Conservation (phyloP, 1,140 invertebrate species). For the Camponotus pennsylvanicus region DNA sequence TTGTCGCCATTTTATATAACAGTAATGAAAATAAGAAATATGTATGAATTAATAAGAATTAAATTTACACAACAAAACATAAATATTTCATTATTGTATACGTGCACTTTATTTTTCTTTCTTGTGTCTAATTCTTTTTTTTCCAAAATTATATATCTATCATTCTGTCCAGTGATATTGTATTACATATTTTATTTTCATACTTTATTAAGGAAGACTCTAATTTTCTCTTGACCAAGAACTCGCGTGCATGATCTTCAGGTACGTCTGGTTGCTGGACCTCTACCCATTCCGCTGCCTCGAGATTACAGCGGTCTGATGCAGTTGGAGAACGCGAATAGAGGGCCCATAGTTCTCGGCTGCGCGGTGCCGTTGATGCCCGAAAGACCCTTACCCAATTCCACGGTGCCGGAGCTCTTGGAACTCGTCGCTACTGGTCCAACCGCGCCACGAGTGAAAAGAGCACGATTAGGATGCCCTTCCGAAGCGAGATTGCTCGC, state of each 20-base stretch:
- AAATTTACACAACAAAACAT: not conserved
- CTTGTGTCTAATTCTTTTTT: no score
- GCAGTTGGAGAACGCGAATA: slow-evolving; percentile 82
- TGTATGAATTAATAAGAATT: not conserved
- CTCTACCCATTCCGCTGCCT: slow-evolving; percentile 82
- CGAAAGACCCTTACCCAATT: slow-evolving; percentile 80
- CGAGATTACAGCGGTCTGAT: slow-evolving; percentile 83
- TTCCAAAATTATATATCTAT: no score
- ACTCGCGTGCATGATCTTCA: slow-evolving; percentile 41
- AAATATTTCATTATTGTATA: no score
- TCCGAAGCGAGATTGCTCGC: slow-evolving; percentile 83
- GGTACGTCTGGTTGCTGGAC: slow-evolving; percentile 83
- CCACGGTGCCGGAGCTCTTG: slow-evolving; percentile 82
- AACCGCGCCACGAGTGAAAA: slow-evolving; percentile 82
- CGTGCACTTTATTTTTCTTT: no score
- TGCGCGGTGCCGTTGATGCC: slow-evolving; percentile 83
- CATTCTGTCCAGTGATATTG: no score
- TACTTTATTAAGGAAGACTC: no score
- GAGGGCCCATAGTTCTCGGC: slow-evolving; percentile 83
- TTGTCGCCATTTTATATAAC: not conserved
- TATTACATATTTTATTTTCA: no score
- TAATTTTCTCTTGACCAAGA: no score
- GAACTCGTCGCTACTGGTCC: slow-evolving; percentile 84
- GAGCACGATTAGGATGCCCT: slow-evolving; percentile 82
- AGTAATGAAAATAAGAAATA: not conserved